These are phyloP conservation scores for Hypomecis punctinalis DNA, from an alignment of 2,888 invertebrate genomes.

Conservation along the genomic window DNA sequence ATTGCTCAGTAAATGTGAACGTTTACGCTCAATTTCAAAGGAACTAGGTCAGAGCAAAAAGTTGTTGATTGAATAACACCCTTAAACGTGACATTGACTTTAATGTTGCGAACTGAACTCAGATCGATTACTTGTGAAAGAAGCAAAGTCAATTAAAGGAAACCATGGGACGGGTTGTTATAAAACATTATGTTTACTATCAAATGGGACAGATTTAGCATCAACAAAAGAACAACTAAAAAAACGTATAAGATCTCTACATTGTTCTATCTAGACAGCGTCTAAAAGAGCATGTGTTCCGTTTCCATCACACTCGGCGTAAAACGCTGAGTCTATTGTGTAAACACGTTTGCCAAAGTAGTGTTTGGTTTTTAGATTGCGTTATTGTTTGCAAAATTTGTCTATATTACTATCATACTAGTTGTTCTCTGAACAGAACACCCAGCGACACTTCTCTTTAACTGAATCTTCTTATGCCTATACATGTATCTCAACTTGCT, in stretches of 20 bases:
- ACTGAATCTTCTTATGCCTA: no score
- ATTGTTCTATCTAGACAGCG: background rate
- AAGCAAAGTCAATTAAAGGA: no score
- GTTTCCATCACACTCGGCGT: background rate
- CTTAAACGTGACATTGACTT: background rate
- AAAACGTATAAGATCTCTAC: background rate
- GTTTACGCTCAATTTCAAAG: background rate
- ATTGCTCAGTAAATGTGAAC: slow-evolving; percentile 17
- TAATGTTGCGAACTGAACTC: background rate
- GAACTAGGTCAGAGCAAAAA: background rate
- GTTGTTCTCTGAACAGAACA: no score
- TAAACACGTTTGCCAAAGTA: background rate
- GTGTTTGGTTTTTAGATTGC: background rate
- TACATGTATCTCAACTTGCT: no score
- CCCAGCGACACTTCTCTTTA: no score
- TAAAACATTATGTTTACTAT: no score
- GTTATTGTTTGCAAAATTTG: background rate
- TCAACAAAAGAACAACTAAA: background rate
- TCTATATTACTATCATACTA: background rate
- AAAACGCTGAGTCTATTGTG: background rate
- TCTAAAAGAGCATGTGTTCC: background rate
- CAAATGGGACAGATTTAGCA: no score
- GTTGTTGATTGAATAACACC: background rate
- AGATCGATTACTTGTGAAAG: background rate
- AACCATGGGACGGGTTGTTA: no score